These are phyloP conservation scores for Neomonachus schauinslandi DNA, from an alignment of 2,113 vertebrate species.

Conservation along the genomic window DNA sequence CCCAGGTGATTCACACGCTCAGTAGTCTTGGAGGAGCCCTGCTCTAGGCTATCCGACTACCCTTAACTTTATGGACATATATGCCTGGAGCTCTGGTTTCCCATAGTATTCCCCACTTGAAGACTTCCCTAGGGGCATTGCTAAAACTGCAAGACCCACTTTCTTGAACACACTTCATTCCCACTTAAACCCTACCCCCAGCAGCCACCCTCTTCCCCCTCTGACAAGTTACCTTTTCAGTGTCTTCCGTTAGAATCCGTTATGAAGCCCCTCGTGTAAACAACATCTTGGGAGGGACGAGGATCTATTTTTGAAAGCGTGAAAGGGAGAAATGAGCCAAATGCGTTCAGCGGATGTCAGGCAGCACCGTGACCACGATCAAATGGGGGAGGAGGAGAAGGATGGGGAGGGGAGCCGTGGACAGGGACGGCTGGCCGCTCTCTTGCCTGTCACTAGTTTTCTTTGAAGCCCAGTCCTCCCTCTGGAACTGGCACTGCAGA, in stretches of 20 bases:
- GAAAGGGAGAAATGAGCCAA: slow-evolving; percentile 83
- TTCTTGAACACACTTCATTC: not conserved
- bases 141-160: not conserved
- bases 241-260: slow-evolving; percentile 83
- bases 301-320: slow-evolving; percentile 83
- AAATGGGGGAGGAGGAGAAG: slow-evolving; percentile 7
- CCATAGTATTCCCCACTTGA: not conserved
- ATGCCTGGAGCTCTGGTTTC: not conserved
- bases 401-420: not conserved
- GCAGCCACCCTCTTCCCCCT: slow-evolving; percentile 62
- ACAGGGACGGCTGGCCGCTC: not conserved
- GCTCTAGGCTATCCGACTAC: not conserved
- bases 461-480: slow-evolving; percentile 39
- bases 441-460: not conserved
- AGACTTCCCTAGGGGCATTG: not conserved
- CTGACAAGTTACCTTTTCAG: slow-evolving; percentile 81
- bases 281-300: slow-evolving; percentile 81
- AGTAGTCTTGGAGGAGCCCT: not conserved
- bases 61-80: not conserved
- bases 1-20: not conserved
- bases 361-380: slow-evolving; percentile 65
- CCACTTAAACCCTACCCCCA: slow-evolving; percentile 71
- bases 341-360: slow-evolving; percentile 63
- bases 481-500: not conserved
- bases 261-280: slow-evolving; percentile 82